Base-by-base conservation (phyloP, 2,888 invertebrate genomes). In the Cyclophora punctaria region DNA sequence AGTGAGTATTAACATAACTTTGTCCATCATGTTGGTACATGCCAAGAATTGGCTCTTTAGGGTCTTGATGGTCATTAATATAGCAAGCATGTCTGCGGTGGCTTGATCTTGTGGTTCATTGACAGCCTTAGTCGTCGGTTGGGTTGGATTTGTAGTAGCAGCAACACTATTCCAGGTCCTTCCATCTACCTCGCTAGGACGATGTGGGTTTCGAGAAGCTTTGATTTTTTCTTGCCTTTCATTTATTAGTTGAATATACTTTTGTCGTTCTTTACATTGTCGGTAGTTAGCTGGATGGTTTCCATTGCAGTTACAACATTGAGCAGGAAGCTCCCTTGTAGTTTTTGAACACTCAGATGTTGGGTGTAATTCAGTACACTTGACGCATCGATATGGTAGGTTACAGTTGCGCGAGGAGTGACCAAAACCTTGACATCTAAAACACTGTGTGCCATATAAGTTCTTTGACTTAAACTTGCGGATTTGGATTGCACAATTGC, bases 391-490 rank as follows among this genome's bases (percentile, higher is more conserved):
- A 2, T 48, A 42, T 1, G 49, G 41, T 6, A 52, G 41, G 43
- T 57, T 57, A 34, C 57, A 57, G 35, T 57, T 55, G 5, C 33
- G 34, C 0, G 51, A 52, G 0, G 55, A 41, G 48, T 56, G 59
- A 0, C 59, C 59, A 48, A 59, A 59, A 0, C 41, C 6, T 44
- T 59, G 55, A 41, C 58, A 58, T 7, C 55, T 41, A 45, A 35
- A 58, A 34, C 55, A 58, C 33, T 58, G 58, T 3, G 55, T 56
- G 3, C 52, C 52, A 7, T 44, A 46, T 5, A 7, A 35, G 20
- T 49, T 52, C n/a, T 49, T 49, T 4, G 33, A 7, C 5, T 43
- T 41, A 34, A 47, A 49, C 35, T 49, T 49, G 7, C 35, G 33
- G 6, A 49, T 44, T 7, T 49, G 44, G 2, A 50, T 48, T 3